Percentiles rank a stretch among this genome's conserved stretches.
Evolutionary conservation across 2,113 vertebrate species (phyloP).

Genomic region (Cichladusa arquata): DNA sequence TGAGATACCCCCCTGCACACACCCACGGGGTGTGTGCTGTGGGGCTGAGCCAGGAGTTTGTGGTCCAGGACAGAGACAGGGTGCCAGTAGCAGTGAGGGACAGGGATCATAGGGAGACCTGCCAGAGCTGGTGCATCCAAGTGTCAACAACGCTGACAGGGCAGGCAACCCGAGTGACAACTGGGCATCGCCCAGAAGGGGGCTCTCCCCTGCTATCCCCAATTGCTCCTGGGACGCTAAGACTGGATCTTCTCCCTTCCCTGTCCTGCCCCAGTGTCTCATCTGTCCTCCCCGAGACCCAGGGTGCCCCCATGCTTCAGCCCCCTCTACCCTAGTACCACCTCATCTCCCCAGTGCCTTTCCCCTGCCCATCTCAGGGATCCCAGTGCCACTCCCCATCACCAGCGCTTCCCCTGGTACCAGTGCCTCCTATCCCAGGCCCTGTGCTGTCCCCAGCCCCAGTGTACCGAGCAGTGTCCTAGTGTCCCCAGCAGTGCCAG

Average conservation of each 20-base stretch:
- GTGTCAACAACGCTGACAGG: background rate
- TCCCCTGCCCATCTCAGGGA: background rate
- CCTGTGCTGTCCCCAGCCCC: background rate
- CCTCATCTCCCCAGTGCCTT: no score
- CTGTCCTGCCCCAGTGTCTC: background rate
- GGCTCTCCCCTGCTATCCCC: accelerated
- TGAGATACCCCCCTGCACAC: background rate
- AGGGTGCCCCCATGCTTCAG: accelerated
- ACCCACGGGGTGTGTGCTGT: accelerated
- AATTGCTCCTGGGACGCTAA: background rate
- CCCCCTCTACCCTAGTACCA: accelerated
- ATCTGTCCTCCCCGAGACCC: background rate
- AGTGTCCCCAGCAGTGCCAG: accelerated
- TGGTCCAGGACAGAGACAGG: background rate
- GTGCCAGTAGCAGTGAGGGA: background rate
- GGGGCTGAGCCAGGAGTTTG: background rate
- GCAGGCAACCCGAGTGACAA: background rate
- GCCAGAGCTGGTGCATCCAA: no score
- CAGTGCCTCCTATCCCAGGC: background rate
- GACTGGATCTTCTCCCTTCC: background rate
- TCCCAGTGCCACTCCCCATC: background rate
- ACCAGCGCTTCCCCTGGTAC: no score
- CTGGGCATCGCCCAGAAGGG: background rate
- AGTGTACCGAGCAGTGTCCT: accelerated
- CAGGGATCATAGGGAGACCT: background rate